Percentiles rank a stretch among this genome's conserved stretches.
phyloP scores from a whole-genome alignment of 2,113 vertebrate species.

The Phyllostomus discolor region DNA sequence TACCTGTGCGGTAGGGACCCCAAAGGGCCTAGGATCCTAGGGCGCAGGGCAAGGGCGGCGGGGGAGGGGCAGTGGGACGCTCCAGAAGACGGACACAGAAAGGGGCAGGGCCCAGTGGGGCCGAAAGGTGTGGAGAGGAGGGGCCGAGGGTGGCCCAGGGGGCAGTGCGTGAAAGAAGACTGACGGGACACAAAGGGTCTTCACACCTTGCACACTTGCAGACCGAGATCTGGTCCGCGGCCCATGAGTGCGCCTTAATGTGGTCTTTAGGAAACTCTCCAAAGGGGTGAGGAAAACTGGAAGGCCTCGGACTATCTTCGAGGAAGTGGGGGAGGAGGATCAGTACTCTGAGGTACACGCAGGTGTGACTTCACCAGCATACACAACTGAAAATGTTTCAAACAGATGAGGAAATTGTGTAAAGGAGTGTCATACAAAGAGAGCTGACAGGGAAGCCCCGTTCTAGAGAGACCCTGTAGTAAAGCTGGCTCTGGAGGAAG shows the following conservation, averaged over 20 bases:
- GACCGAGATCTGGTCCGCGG: not conserved
- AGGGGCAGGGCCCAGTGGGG: not conserved
- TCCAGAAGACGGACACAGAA: fast-evolving
- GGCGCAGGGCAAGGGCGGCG: fast-evolving
- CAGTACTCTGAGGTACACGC: not conserved
- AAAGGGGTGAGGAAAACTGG: not conserved
- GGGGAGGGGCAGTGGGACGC: not conserved
- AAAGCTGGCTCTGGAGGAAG: not conserved
- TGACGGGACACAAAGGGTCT: not conserved
- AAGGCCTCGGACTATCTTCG: not conserved
- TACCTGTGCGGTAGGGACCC: fast-evolving
- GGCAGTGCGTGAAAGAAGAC: not conserved
- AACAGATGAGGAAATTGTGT: not conserved
- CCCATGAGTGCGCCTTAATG: not conserved
- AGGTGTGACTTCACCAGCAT: not conserved
- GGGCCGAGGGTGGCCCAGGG: fast-evolving
- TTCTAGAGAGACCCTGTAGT: no score
- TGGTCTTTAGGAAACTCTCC: not conserved
- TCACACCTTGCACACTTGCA: not conserved
- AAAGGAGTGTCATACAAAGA: not conserved
- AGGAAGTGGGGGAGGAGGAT: not conserved
- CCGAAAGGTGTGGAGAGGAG: not conserved
- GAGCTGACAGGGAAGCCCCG: not conserved
- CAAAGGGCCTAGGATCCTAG: fast-evolving
- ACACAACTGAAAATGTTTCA: not conserved